phyloP scores from a whole-genome alignment of 2,797 vertebrate genomes.

The Meda fulgida region DNA sequence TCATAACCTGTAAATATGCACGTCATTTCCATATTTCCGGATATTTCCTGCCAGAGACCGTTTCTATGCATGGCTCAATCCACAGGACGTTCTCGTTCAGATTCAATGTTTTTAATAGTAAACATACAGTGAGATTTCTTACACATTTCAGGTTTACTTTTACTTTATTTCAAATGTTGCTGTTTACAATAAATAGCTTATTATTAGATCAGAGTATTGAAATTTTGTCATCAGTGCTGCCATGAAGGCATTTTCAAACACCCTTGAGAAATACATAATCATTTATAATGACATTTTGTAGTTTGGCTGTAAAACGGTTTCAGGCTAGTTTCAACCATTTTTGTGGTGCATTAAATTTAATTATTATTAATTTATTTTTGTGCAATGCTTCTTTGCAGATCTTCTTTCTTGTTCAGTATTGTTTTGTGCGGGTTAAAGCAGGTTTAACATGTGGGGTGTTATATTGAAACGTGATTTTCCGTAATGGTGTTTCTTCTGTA shows the following conservation, averaged over 20 bases:
- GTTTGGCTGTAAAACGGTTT: not conserved
- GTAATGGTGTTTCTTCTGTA: constrained; percentile 1
- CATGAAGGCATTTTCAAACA: not conserved
- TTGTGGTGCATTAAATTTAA: not conserved
- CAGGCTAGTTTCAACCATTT: not conserved
- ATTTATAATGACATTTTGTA: not conserved
- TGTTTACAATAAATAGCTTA: constrained; percentile 53
- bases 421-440: not conserved
- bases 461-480: not conserved
- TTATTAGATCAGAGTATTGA: constrained; percentile 13
- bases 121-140: not conserved
- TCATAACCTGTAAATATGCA: constrained; percentile 68
- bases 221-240: not conserved
- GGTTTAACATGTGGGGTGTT: not conserved
- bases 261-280: not conserved
- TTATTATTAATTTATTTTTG: not conserved
- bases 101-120: not conserved
- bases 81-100: not conserved
- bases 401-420: not conserved
- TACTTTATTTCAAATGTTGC: constrained; percentile 37
- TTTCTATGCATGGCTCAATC: constrained; percentile 30
- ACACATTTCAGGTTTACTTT: constrained; percentile 31
- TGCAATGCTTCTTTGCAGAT: not conserved
- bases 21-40: constrained; percentile 36
- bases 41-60: not conserved